Evolutionary conservation across 1,140 invertebrate species (phyloP), one percentile per base, ranked within the genome.

Genomic region (Brachionus manjavacas): DNA sequence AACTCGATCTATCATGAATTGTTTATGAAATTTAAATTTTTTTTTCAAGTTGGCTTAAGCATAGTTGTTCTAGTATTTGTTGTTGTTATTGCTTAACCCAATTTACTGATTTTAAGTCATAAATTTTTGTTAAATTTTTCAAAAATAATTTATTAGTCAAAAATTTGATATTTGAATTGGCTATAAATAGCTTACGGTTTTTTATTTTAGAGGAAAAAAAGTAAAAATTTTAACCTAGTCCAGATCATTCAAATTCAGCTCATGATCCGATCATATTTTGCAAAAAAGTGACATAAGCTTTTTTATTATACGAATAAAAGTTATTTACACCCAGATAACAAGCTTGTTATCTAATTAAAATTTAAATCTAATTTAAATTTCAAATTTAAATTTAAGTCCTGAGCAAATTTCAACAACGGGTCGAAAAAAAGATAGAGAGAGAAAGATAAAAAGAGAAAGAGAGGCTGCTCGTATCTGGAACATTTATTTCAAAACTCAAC

Each of bases 61-160:
- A 20, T 20, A 41, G 16, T 41, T 35, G 7, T 39, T 41, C 16
- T 72, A 41, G 68, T 39, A 41, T 39, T 41, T 39, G 16, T 72
- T 20, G 68, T 72, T 72, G 68, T 72, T 72, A 41, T 72, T 72
- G 68, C 35, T 72, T 72, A 72, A 72, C 68, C 68, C 68, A 72
- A 72, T 72, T 72, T 72, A 41, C 68, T 41, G 68, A 72, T 72
- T 72, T 41, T 72, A 72, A 72, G 68, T 41, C 68, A 72, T 72
- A 72, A 72, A 72, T 72, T 72, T 41, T 41, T 60, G 52, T 60
- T 60, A 72, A 39, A 41, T 72, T 72, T 72, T 16, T 16, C 39
- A 72, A 72, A 72, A 39, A 72, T 72, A 72, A 72, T 72, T 72
- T 72, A 72, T 72, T 72, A 72, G 35, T 41, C 31, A 72, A 72